Conservation (phyloP, 2,113 vertebrate species). For the Xiphophorus hellerii region DNA sequence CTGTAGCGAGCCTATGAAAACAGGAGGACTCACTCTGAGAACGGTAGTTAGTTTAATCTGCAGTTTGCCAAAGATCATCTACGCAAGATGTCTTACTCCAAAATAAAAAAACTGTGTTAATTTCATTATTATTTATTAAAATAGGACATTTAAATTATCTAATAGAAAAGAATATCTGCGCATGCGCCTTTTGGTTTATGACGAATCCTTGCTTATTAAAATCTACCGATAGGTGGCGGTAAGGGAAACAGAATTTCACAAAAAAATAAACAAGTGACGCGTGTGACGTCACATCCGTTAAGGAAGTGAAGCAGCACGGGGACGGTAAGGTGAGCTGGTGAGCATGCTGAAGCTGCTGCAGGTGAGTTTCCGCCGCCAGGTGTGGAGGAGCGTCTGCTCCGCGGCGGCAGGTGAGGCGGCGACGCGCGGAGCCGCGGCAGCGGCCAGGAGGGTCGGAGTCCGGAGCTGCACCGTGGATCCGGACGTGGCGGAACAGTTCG, state of each 20-base stretch:
- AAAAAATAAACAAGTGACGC: constrained; percentile 1
- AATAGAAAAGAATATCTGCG: not conserved
- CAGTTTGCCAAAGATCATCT: constrained; percentile 12
- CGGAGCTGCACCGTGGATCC: constrained; percentile 61
- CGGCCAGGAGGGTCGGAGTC: not conserved
- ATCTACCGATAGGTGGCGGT: too few relatives aligned
- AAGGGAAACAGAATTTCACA: not conserved
- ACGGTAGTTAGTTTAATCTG: not conserved
- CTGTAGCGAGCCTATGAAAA: constrained; percentile 10
- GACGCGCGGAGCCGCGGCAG: not conserved
- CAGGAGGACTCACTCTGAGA: constrained; percentile 12
- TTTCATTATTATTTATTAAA: not conserved
- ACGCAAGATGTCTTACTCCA: constrained; percentile 3
- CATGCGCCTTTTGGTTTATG: not conserved
- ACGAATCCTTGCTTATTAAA: too few relatives aligned
- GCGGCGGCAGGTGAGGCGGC: not conserved
- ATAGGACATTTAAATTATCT: not conserved
- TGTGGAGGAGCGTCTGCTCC: not conserved
- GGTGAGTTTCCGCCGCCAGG: constrained; percentile 25
- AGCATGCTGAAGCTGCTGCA: constrained; percentile 56
- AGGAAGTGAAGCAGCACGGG: constrained; percentile 12
- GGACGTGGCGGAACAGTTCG: constrained; percentile 78
- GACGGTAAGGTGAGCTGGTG: fast-evolving
- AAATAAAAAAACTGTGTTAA: not conserved
- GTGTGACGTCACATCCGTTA: constrained; percentile 52